Base-by-base conservation (phyloP, 2,888 invertebrate species). In the Glaucopsyche alexis region DNA sequence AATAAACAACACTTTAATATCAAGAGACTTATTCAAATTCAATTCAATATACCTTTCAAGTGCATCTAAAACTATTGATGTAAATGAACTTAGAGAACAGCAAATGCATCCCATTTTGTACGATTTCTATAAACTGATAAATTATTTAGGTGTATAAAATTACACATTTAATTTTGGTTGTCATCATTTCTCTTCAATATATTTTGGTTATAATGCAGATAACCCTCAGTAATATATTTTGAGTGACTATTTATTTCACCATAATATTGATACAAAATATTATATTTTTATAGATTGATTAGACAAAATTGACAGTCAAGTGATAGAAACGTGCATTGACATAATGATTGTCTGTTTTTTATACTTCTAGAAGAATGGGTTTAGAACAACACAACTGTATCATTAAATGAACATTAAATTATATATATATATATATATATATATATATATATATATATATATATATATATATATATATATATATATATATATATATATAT, bases 61-160 rank as follows among this genome's bases (percentile, higher is more conserved):
- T 49, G 91, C 88, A 82, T 91, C 84, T 81, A 91, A 77, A 42
- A 87, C 76, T 69, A 88, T 83, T 19, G 90, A 90, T 66, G 89
- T 79, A 76, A 90, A 89, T 47, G 89, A 85, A 83, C 87, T 85
- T 49, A 91, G 74, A 45, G 90, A 87, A 82, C 88, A 89, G 79
- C 88, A 88, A 71, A 90, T 86, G 80, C 88, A 90, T 77, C 91
- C 91, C 91, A 91, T 91, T 83, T 84, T 85, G 19, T 13, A 42
- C 42, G 38, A 50, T 42, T 42, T 16, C 7, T 50, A 40, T 42
- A 47, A 19, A 9, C 45, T 29, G 2, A 29, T 60, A 14, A 13
- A 6, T 60, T 38, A 60, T 38, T 50, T 50, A n/a, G 2, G n/a
- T 14, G 49, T 50, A 14, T 49, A 19, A 29, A 29, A 49, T 6